phyloP scores from a whole-genome alignment of 2,113 vertebrate species.

The Grammomys surdaster region DNA sequence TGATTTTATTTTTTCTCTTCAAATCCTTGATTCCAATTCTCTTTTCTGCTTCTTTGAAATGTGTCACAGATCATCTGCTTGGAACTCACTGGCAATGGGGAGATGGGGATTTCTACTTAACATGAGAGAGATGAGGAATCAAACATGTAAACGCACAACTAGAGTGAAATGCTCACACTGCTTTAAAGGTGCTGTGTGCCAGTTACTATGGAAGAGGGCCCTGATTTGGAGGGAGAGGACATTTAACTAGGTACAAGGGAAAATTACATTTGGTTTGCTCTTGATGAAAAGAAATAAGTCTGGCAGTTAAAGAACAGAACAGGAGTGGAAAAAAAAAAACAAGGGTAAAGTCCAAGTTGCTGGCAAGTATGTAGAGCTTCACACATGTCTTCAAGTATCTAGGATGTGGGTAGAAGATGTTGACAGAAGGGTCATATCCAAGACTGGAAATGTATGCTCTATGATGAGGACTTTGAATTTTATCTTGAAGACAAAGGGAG shows the following conservation, averaged over 20 bases:
- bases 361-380: not conserved
- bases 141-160: not conserved
- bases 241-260: not conserved
- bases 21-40: not conserved
- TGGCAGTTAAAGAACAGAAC: not conserved
- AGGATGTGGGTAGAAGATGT: not conserved
- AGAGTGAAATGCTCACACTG: not conserved
- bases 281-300: not conserved
- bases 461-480: not conserved
- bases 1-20: not conserved
- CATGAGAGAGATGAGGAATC: not conserved
- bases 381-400: not conserved
- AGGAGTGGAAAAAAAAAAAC: not conserved
- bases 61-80: constrained; percentile 1
- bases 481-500: not conserved
- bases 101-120: not conserved
- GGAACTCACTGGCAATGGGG: not conserved
- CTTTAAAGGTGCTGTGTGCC: not conserved
- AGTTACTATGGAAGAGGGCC: not conserved
- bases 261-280: not conserved
- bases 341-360: not conserved
- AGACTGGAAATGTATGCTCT: not conserved
- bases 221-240: not conserved
- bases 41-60: not conserved
- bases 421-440: not conserved